Conservation (phyloP, 1,140 invertebrate genomes). For the Oreohelix idahoensis region DNA sequence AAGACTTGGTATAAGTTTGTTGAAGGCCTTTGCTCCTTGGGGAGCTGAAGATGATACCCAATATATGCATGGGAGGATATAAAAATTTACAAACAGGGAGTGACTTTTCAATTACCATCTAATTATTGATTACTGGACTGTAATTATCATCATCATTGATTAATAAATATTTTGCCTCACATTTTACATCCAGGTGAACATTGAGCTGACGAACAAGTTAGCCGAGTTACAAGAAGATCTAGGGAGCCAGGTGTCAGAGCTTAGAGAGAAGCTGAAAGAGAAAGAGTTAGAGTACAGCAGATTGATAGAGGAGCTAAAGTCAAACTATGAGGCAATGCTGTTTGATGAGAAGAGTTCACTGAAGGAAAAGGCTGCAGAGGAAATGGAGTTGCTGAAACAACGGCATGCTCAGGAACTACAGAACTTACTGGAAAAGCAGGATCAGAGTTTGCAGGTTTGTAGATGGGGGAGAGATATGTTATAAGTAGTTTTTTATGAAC, state of each 20-base stretch:
- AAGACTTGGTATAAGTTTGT: too few species aligned
- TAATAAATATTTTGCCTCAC: too few species aligned
- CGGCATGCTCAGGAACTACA: constrained; percentile 56
- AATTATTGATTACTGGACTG: too few species aligned
- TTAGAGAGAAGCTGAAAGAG: constrained; percentile 36
- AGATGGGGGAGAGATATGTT: background rate
- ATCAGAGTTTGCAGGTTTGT: constrained; percentile 1
- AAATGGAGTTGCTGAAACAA: constrained; percentile 49
- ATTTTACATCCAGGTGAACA: constrained; percentile 47
- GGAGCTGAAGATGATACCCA: too few species aligned
- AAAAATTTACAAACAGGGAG: too few species aligned
- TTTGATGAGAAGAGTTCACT: constrained; percentile 43
- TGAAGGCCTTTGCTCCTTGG: too few species aligned
- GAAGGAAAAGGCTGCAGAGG: constrained; percentile 41
- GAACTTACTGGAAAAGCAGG: constrained; percentile 56
- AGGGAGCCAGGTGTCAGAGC: constrained; percentile 47
- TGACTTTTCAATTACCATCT: too few species aligned
- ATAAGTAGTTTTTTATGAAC: too few species aligned
- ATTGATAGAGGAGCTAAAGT: background rate
- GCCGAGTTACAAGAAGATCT: constrained; percentile 49
- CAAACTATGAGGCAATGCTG: constrained; percentile 32
- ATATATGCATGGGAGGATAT: too few species aligned
- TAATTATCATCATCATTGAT: too few species aligned
- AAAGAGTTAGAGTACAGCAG: constrained; percentile 30
- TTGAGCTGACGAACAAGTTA: constrained; percentile 52